Conservation (phyloP, 92 coral and sea anemone genomes). For the Heliopora coerulea region DNA sequence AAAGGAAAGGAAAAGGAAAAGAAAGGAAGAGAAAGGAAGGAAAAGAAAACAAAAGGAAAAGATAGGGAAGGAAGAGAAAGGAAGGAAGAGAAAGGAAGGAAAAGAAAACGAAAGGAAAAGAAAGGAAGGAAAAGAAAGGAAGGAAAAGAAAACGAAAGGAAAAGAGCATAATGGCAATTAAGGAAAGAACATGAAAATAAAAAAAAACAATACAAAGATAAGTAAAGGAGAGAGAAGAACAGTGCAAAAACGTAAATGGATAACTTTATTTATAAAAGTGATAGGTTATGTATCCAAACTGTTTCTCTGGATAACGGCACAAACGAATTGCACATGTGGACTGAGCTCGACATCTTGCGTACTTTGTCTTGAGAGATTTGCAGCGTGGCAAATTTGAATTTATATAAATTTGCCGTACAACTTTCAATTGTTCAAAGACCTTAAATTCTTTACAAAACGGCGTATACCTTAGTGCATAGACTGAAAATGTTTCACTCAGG, state of each 20-base stretch:
- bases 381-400: too few relatives aligned
- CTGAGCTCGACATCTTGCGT: too few relatives aligned
- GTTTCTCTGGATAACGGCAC: too few relatives aligned
- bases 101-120: not conserved
- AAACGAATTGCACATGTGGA: too few relatives aligned
- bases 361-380: too few relatives aligned
- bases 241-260: not conserved
- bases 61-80: not conserved
- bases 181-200: too few relatives aligned
- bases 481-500: too few relatives aligned
- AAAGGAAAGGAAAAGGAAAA: conserved; percentile 58
- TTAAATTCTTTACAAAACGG: too few relatives aligned
- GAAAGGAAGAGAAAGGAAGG: not conserved
- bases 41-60: not conserved
- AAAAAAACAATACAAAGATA: not conserved
- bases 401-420: too few relatives aligned
- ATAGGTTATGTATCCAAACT: too few relatives aligned
- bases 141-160: conserved; percentile 2
- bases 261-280: not conserved
- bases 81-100: not conserved
- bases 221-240: not conserved
- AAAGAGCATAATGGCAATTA: not conserved
- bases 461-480: too few relatives aligned
- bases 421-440: too few relatives aligned
- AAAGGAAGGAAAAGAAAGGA: not conserved